phyloP scores from a whole-genome alignment of 2,113 vertebrate species.

The Ophthalmolycus amberensis region DNA sequence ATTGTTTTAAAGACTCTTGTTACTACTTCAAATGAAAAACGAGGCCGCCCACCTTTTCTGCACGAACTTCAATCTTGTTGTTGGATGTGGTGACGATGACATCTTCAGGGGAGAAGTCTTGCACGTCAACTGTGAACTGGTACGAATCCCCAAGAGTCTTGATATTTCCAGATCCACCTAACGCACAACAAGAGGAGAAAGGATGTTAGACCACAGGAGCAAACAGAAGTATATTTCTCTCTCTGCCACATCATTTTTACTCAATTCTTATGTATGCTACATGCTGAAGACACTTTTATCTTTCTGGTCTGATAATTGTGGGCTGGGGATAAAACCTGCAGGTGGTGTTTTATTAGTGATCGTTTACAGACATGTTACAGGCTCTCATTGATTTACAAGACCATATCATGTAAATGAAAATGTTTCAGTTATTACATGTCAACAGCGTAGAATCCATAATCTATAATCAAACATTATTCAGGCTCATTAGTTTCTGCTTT shows the following conservation, averaged over 20 bases:
- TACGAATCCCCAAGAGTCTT: constrained; percentile 94
- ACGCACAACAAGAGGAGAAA: background rate
- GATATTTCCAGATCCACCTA: constrained; percentile 85
- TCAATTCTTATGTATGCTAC: background rate
- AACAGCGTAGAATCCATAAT: background rate
- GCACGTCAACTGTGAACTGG: constrained; percentile 95
- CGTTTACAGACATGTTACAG: background rate
- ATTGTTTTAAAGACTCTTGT: background rate
- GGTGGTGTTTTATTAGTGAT: background rate
- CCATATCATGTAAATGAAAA: background rate
- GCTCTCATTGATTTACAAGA: background rate
- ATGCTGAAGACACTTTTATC: background rate
- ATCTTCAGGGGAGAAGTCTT: constrained; percentile 95
- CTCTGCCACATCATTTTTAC: background rate
- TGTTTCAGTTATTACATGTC: background rate
- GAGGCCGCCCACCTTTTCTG: constrained; percentile 89
- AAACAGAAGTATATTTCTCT: background rate
- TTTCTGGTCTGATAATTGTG: background rate
- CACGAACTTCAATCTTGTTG: constrained; percentile 97
- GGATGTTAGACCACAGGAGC: background rate
- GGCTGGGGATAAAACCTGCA: background rate
- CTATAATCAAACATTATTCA: background rate
- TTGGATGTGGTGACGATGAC: constrained; percentile 98
- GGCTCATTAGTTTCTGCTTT: background rate
- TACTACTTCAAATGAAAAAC: background rate